Conservation (phyloP, 2,113 vertebrate species). For the Urocitellus parryii region DNA sequence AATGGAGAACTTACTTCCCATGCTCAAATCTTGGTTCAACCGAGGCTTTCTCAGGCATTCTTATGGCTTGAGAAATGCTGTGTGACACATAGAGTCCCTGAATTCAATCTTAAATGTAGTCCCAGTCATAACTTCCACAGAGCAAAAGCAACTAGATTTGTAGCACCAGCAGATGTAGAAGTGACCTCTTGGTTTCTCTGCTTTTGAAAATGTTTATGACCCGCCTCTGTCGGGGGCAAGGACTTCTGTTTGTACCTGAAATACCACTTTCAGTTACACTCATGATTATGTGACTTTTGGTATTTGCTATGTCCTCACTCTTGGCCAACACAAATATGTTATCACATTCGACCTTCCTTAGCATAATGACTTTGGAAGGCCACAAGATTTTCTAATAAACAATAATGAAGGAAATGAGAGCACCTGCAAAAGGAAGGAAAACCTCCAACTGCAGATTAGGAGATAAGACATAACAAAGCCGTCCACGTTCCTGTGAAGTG, state of each 20-base stretch:
- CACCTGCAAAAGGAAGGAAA: conserved; percentile 81
- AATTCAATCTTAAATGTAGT: conserved; percentile 29
- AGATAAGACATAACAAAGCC: conserved; percentile 81
- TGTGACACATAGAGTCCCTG: neutral
- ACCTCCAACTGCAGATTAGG: conserved; percentile 76
- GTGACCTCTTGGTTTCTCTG: neutral
- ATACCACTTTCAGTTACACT: conserved; percentile 70
- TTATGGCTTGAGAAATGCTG: neutral
- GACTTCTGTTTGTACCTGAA: conserved; percentile 73
- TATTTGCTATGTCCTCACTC: conserved; percentile 76
- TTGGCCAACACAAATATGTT: conserved; percentile 82
- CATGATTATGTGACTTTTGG: conserved; percentile 81
- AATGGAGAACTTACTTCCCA: conserved; percentile 21
- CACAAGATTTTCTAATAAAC: conserved; percentile 79
- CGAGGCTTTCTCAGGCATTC: neutral
- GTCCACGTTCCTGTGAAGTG: conserved; percentile 62
- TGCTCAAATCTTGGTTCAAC: neutral
- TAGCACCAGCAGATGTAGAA: neutral
- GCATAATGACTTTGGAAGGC: conserved; percentile 81
- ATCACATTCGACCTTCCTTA: conserved; percentile 79
- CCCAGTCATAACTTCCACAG: neutral
- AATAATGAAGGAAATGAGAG: conserved; percentile 82
- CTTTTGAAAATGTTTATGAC: conserved; percentile 25
- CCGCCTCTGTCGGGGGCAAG: neutral
- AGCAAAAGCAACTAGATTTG: conserved; percentile 9